Percentiles rank a stretch among this genome's conserved stretches.
These are phyloP conservation scores for Ectemnius lituratus DNA, from an alignment of 2,888 invertebrate genomes.

Conservation along the genomic window DNA sequence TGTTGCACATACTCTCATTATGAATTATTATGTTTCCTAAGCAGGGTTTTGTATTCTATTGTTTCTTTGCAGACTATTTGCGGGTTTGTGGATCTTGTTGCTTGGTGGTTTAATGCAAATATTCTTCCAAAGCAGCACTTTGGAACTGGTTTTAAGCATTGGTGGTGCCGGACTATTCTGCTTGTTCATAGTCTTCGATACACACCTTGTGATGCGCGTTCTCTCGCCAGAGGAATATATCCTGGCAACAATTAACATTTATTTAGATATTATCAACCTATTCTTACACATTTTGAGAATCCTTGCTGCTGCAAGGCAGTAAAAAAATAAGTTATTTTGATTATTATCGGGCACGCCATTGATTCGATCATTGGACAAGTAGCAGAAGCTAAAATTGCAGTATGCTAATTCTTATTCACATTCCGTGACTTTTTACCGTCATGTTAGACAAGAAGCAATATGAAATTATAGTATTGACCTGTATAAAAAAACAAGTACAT, in stretches of 20 bases:
- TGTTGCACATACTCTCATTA: background rate
- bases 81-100: constrained; percentile 84
- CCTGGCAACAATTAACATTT: constrained; percentile 90
- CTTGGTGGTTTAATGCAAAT: constrained; percentile 87
- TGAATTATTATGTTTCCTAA: background rate
- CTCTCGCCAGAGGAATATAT: constrained; percentile 93
- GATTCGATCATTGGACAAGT: no score
- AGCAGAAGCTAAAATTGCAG: no score
- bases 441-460: no score
- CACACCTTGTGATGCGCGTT: constrained; percentile 89
- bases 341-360: no score
- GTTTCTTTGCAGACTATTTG: constrained; percentile 81
- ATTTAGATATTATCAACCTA: constrained; percentile 92
- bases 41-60: background rate
- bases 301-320: constrained; percentile 81
- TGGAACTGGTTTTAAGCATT: constrained; percentile 86
- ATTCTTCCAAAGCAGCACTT: constrained; percentile 84
- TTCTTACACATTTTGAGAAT: constrained; percentile 89
- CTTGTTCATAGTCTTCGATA: constrained; percentile 90
- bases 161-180: constrained; percentile 88
- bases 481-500: no score
- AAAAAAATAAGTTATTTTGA: constrained; percentile 24
- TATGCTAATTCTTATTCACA: no score
- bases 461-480: no score
- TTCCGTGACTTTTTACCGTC: no score